Base-by-base conservation (phyloP, 2,888 invertebrate species). In the Rhorus exstirpatorius region DNA sequence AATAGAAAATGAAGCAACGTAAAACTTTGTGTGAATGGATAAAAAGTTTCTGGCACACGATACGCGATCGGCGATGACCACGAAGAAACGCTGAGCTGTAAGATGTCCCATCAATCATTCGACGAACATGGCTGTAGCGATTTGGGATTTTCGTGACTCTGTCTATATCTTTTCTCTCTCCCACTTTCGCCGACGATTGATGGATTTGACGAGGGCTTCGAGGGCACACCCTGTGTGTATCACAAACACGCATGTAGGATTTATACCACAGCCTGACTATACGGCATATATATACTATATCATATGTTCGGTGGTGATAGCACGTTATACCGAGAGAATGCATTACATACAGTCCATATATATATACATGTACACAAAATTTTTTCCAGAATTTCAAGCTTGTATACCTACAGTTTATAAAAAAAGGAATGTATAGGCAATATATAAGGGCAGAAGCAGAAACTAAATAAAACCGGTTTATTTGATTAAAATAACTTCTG, bases 71-170 rank as follows among this genome's bases (percentile, higher is more conserved):
- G 35, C 72, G 49, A 49, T 72, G 79, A 67, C 31, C 46, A 60
- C 58, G 41, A 65, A 67, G 49, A 55, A 65, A 65, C 35, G 63
- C 24, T 46, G 41, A 46, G n/a, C 49, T 35, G 24, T 24, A 35
- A 72, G 49, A 61, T 24, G 35, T 58, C 26, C 58, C 65, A 79
- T 79, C 79, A 58, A 79, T 79, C 79, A 79, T 49, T 24, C 24
- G 14, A 49, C 38, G 12, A 35, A 49, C 49, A 72, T 19, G 65
- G 14, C 75, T 68, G 51, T 61, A 53, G 35, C 8, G 72, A 55
- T 70, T 49, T 55, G 7, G 63, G 41, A 53, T 70, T 80, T 80
- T 70, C 55, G 17, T 35, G 51, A 55, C 60, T 31, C 12, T 14
- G 14, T 38, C 55, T 21, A 14, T 10, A 24, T n/a, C 21, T 8